Percentiles rank a stretch among this genome's conserved stretches.
phyloP scores from a whole-genome alignment of 2,113 vertebrate genomes.

The Misgurnus anguillicaudatus region DNA sequence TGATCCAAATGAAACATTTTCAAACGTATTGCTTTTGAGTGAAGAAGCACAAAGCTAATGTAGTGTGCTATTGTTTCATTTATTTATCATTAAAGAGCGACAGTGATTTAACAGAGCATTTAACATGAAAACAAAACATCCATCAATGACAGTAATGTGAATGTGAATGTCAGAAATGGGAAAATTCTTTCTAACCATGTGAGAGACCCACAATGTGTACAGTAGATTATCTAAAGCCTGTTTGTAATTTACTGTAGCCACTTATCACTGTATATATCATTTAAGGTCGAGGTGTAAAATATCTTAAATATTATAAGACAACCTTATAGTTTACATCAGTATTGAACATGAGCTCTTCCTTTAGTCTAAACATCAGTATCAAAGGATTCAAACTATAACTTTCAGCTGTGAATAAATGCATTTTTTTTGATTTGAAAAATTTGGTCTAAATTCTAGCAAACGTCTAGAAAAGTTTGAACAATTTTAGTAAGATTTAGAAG shows the following conservation, averaged over 20 bases:
- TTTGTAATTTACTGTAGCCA: neutral
- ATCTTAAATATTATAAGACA: too few relatives aligned
- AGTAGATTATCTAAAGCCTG: too few relatives aligned
- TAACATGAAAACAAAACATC: neutral
- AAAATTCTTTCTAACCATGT: slow-evolving; percentile 1
- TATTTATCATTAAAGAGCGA: slow-evolving; percentile 33
- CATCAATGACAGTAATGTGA: neutral
- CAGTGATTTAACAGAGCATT: slow-evolving; percentile 3
- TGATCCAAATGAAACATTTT: too few relatives aligned
- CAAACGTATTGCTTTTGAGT: neutral
- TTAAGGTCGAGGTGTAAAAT: too few relatives aligned
- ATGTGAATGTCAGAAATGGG: neutral
- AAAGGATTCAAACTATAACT: neutral
- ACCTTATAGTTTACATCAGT: too few relatives aligned
- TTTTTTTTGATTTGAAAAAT: neutral
- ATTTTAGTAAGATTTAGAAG: slow-evolving; percentile 17
- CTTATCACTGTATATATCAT: too few relatives aligned
- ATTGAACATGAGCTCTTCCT: too few relatives aligned
- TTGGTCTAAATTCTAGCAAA: slow-evolving; percentile 2
- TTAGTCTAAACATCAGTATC: neutral
- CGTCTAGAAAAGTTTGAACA: slow-evolving; percentile 6
- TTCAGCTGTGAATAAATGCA: neutral
- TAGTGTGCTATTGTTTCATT: slow-evolving; percentile 15
- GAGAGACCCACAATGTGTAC: neutral
- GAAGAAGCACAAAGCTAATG: neutral